Conservation (phyloP, 1,140 invertebrate genomes). For the Neodiprion fabricii region DNA sequence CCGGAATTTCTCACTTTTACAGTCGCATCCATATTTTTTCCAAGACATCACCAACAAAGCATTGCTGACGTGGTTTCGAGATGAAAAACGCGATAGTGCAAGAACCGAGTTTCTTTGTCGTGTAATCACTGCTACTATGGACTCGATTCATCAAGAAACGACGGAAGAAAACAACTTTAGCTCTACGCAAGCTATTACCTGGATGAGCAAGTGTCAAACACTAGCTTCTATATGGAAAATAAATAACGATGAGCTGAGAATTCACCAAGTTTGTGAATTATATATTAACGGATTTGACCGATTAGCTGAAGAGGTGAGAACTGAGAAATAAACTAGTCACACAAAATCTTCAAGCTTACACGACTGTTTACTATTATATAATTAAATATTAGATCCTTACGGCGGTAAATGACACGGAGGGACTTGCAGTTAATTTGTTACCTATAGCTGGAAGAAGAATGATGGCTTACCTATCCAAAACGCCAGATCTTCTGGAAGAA, state of each 20-base stretch:
- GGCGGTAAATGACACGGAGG: conserved; percentile 69
- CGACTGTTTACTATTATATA: background rate
- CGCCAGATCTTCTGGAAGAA: conserved; percentile 66
- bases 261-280: conserved; percentile 79
- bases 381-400: conserved; percentile 61
- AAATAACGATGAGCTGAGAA: conserved; percentile 75
- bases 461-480: conserved; percentile 67
- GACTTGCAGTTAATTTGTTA: conserved; percentile 71
- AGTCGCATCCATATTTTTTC: conserved; percentile 63
- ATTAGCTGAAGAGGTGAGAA: conserved; percentile 74
- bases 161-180: conserved; percentile 60
- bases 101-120: conserved; percentile 71
- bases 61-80: conserved; percentile 54
- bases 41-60: conserved; percentile 61
- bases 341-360: background rate
- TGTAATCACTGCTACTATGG: conserved; percentile 71
- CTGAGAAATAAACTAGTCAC: background rate
- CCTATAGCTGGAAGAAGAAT: conserved; percentile 76
- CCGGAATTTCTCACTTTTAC: conserved; percentile 24
- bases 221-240: conserved; percentile 83
- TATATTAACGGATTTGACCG: conserved; percentile 80
- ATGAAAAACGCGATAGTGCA: conserved; percentile 59
- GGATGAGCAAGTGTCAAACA: conserved; percentile 74
- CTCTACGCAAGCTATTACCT: conserved; percentile 66
- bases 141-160: conserved; percentile 65